Evolutionary conservation across 1,140 invertebrate species (phyloP).

Genomic region (Pachypsylla venusta): DNA sequence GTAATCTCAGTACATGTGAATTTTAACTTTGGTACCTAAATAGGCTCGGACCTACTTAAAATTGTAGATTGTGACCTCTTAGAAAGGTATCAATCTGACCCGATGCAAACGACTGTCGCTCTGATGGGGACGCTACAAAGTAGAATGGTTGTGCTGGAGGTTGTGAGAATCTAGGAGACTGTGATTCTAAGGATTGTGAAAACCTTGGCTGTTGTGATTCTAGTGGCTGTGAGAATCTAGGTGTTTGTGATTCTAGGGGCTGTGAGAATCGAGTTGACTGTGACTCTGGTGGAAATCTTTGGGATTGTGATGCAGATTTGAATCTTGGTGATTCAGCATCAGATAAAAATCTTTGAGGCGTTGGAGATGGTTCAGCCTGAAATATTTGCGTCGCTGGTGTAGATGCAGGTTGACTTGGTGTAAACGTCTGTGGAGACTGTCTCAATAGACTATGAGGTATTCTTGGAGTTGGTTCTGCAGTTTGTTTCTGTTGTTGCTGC

Average conservation of each 20-base stretch:
- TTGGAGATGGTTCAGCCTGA: conserved; percentile 21
- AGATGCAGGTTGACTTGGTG: neutral
- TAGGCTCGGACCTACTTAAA: conserved; percentile 15
- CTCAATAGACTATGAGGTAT: neutral
- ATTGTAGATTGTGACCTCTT: conserved; percentile 41
- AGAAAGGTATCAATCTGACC: conserved; percentile 69
- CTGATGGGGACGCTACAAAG: conserved; percentile 38
- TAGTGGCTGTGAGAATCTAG: neutral
- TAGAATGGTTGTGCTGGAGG: conserved; percentile 36
- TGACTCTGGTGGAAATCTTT: conserved; percentile 14
- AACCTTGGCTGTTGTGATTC: neutral
- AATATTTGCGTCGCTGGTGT: conserved; percentile 15
- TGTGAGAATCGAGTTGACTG: conserved; percentile 10
- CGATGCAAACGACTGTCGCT: conserved; percentile 20
- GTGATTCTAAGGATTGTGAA: conserved; percentile 31
- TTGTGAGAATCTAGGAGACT: conserved; percentile 32
- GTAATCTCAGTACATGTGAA: neutral
- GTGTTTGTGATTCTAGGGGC: neutral
- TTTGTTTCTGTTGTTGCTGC: conserved; percentile 43
- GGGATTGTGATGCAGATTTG: conserved; percentile 12
- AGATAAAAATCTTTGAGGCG: conserved; percentile 5
- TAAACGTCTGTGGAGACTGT: conserved; percentile 8
- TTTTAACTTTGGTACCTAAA: neutral
- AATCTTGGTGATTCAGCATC: conserved; percentile 20
- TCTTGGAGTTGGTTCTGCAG: conserved; percentile 19